These are phyloP conservation scores for Entomyzon cyanotis DNA, from an alignment of 2,113 vertebrate genomes.

Conservation along the genomic window DNA sequence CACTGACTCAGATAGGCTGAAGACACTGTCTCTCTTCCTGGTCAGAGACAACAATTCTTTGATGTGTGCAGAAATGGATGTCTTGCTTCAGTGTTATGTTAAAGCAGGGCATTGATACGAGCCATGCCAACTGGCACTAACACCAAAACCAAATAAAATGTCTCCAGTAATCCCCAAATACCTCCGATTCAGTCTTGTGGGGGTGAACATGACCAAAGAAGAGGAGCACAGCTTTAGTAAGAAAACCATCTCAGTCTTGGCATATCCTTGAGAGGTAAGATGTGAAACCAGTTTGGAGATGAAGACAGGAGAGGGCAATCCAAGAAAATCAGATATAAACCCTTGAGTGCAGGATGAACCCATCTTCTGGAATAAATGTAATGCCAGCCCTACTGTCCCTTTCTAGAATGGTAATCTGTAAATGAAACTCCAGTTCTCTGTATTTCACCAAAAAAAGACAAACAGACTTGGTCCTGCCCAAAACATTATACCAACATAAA, in stretches of 20 bases:
- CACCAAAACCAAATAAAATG: neutral
- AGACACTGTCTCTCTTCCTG: neutral
- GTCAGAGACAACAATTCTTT: neutral
- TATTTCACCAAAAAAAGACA: neutral
- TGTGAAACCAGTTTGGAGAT: neutral
- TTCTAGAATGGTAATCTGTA: neutral
- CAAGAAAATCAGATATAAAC: neutral
- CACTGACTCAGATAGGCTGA: neutral
- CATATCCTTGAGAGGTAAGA: neutral
- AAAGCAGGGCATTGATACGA: neutral
- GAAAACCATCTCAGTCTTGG: neutral
- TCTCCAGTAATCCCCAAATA: neutral
- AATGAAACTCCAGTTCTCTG: neutral
- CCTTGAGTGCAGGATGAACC: neutral
- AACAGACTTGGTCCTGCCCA: neutral
- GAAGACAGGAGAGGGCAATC: neutral
- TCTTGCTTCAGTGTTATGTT: neutral
- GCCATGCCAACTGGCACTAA: neutral
- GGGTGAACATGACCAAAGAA: neutral
- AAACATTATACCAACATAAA: neutral
- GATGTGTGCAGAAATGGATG: neutral
- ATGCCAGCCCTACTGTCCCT: neutral
- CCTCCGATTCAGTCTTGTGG: neutral
- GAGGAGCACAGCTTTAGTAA: neutral
- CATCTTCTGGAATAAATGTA: neutral